Conservation (phyloP, 2,888 invertebrate species). For the Ennomos erosarius region DNA sequence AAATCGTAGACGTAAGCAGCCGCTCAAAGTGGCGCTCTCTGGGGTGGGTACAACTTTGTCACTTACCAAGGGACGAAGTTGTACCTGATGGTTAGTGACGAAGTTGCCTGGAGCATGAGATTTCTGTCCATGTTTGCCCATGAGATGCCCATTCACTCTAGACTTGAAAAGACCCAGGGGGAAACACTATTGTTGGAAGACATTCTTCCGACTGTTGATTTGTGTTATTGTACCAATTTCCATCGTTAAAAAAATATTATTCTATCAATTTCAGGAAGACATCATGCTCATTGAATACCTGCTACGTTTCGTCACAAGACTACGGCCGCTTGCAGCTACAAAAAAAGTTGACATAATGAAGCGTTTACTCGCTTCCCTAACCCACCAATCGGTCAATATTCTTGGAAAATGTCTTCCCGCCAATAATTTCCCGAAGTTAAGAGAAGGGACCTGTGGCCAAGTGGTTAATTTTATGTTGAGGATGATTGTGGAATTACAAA, state of each 20-base stretch:
- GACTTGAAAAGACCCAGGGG: too few relatives aligned
- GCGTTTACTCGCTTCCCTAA: constrained; percentile 87
- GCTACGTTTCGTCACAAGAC: constrained; percentile 87
- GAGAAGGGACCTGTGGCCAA: constrained; percentile 85
- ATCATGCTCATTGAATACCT: constrained; percentile 90
- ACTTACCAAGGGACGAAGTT: too few relatives aligned
- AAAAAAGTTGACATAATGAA: constrained; percentile 86
- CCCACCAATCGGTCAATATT: constrained; percentile 86
- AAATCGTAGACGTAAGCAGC: too few relatives aligned
- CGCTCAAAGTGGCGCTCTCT: too few relatives aligned
- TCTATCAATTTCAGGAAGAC: constrained; percentile 80
- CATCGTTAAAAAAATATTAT: neutral
- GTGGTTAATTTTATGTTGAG: constrained; percentile 81
- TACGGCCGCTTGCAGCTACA: constrained; percentile 86
- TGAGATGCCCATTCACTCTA: too few relatives aligned
- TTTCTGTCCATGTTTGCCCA: too few relatives aligned
- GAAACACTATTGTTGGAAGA: too few relatives aligned
- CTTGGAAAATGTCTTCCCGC: constrained; percentile 64
- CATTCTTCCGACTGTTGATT: too few relatives aligned
- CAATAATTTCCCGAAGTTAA: constrained; percentile 75
- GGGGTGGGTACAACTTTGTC: too few relatives aligned
- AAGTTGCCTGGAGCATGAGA: too few relatives aligned
- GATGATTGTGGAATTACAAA: constrained; percentile 78
- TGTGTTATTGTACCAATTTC: too few relatives aligned
- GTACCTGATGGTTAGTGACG: too few relatives aligned